phyloP scores from a whole-genome alignment of 2,113 vertebrate species.

The Lamprologus callipterus region DNA sequence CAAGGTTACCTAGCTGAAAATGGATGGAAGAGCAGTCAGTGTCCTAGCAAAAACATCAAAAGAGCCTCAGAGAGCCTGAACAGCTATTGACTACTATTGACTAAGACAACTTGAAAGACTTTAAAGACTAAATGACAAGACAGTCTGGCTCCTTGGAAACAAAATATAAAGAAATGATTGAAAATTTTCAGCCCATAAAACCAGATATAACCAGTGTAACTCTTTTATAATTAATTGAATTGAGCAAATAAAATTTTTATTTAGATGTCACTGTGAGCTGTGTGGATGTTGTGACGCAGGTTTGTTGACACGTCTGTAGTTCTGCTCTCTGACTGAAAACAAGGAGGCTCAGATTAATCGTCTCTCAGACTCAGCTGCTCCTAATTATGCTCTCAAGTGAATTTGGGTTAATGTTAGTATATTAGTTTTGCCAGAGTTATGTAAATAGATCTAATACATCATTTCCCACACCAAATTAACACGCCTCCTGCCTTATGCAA shows the following conservation, averaged over 20 bases:
- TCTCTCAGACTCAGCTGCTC: not conserved
- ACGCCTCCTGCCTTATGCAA: not conserved
- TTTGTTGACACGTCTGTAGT: not conserved
- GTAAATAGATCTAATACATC: not conserved
- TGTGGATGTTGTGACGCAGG: not conserved
- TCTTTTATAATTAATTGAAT: not conserved
- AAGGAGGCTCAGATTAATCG: not conserved
- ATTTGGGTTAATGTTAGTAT: not conserved
- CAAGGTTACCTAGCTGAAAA: not conserved
- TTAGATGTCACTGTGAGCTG: not conserved
- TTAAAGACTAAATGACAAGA: not conserved
- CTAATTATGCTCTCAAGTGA: not conserved
- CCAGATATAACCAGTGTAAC: not conserved
- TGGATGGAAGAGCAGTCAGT: not conserved
- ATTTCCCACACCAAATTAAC: not conserved
- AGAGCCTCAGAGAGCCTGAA: not conserved
- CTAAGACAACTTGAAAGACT: not conserved
- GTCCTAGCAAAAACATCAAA: not conserved
- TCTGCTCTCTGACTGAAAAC: not conserved
- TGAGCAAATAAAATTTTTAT: not conserved
- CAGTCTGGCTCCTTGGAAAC: not conserved
- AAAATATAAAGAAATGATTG: not conserved
- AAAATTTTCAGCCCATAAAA: not conserved
- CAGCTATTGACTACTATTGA: not conserved
- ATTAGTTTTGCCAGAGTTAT: not conserved